A percentile compares a stretch with the other conserved stretches of the same genome.
phyloP scores from a whole-genome alignment of 2,797 vertebrate genomes.

The Dryobates pubescens region DNA sequence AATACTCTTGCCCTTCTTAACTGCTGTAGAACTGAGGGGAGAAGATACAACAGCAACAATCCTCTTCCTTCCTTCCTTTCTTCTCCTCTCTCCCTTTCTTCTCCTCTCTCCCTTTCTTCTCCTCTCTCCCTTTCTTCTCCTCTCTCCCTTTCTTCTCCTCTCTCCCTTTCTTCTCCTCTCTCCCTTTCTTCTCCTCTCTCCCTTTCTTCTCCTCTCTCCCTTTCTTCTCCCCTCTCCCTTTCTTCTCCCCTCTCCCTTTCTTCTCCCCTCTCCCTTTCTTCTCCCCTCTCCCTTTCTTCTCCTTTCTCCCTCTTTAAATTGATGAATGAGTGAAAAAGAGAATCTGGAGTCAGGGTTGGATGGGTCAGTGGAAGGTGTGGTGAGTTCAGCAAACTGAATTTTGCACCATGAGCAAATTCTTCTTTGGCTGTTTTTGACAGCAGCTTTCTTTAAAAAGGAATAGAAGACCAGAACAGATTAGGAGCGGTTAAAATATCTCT shows the following conservation, averaged over 20 bases:
- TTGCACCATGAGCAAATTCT: not conserved
- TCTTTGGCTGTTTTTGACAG: not conserved
- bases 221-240: too few species aligned
- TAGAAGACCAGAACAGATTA: constrained; percentile 66
- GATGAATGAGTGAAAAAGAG: constrained; percentile 49
- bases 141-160: too few species aligned
- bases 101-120: too few species aligned
- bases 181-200: too few species aligned
- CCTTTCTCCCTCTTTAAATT: not conserved
- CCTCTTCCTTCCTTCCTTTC: too few species aligned
- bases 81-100: too few species aligned
- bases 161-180: too few species aligned
- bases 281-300: too few species aligned
- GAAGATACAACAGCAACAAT: constrained; percentile 48
- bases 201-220: not conserved
- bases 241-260: too few species aligned
- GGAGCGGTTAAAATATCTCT: constrained; percentile 19
- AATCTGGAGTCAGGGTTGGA: constrained; percentile 6
- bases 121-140: too few species aligned
- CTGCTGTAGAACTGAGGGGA: constrained; percentile 30
- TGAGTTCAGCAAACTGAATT: not conserved
- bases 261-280: too few species aligned
- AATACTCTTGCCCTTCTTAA: not conserved
- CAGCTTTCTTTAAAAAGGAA: not conserved
- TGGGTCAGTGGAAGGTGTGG: constrained; percentile 59